Base-by-base conservation (phyloP, 2,888 invertebrate species). In the Seira sanloemensis region DNA sequence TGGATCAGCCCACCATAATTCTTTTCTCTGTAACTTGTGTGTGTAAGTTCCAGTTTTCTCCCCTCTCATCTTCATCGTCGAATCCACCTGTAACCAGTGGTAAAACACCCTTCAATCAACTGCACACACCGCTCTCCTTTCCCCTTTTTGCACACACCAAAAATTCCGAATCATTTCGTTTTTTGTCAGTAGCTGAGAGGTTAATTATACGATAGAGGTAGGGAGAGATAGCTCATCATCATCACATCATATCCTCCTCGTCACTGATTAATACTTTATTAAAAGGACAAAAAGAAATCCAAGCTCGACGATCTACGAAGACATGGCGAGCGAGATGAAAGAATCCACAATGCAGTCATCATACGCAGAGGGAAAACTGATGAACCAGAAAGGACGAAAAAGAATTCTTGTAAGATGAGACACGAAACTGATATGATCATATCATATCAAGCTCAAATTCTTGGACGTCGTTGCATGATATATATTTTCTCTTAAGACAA, bases 151-250 rank as follows among this genome's bases (percentile, higher is more conserved):
- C 69, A 58, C 25, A 69, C n/a, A n/a, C n/a, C n/a, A n/a, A n/a
- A n/a, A n/a, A n/a, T n/a, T n/a, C n/a, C n/a, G n/a, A n/a, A n/a
- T n/a, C n/a, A n/a, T n/a, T n/a, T n/a, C n/a, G n/a, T n/a, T n/a
- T 80, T 75, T 80, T 67, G 69, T 80, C 80, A 74, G 80, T 80
- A 74, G 80, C 80, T 80, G 80, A 80, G 80, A 80, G 80, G 80
- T 80, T 80, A 80, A 80, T 80, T 74, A 80, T 80, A 80, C 74
- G n/a, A n/a, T n/a, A n/a, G n/a, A n/a, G n/a, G n/a, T n/a, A n/a
- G n/a, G n/a, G n/a, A n/a, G n/a, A n/a, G n/a, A n/a, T n/a, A n/a
- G n/a, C 74, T 80, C 80, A 80, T 74, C 74, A 80, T 21, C 74
- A 80, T 50, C 50, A 54, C n/a, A n/a, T n/a, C n/a, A n/a, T n/a